Percentiles rank a stretch among this genome's conserved stretches.
These are phyloP conservation scores for Gobio gobio DNA, from an alignment of 2,113 vertebrate genomes.

Conservation along the genomic window DNA sequence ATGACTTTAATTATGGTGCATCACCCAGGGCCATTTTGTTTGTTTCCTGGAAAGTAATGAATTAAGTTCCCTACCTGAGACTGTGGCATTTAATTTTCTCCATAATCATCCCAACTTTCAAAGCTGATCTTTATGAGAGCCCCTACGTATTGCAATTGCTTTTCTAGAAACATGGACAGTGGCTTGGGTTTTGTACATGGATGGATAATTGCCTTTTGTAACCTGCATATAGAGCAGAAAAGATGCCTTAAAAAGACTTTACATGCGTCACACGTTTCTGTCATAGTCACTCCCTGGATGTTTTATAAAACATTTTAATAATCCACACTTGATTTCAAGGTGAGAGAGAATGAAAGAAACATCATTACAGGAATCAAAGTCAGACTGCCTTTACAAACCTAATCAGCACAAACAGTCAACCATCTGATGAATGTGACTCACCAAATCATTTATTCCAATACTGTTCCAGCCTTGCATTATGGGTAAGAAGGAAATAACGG, in stretches of 20 bases:
- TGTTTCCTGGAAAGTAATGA: conserved; percentile 34
- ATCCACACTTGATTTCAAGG: conserved; percentile 19
- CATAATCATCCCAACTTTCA: conserved; percentile 19
- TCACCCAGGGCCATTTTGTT: conserved; percentile 10
- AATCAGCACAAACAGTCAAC: conserved; percentile 26
- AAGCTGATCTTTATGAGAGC: not conserved
- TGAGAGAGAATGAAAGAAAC: conserved; percentile 27
- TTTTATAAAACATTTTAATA: conserved; percentile 27
- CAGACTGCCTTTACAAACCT: conserved; percentile 21
- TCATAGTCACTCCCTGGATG: conserved; percentile 28
- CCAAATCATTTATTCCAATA: conserved; percentile 93
- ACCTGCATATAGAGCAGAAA: conserved; percentile 19
- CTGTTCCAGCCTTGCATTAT: conserved; percentile 99
- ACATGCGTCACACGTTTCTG: conserved; percentile 16
- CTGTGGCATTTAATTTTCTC: conserved; percentile 18
- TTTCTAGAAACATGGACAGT: not conserved
- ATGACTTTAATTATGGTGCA: conserved; percentile 39
- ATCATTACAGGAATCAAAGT: conserved; percentile 17
- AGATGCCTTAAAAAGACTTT: conserved; percentile 4
- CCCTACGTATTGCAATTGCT: not conserved
- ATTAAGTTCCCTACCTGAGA: conserved; percentile 26
- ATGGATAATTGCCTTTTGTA: conserved; percentile 27
- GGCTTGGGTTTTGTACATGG: conserved; percentile 6
- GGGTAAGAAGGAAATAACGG: conserved; percentile 96
- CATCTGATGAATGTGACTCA: conserved; percentile 72